Evolutionary conservation across 2,888 invertebrate species (phyloP).

Genomic region (Furcula furcula): DNA sequence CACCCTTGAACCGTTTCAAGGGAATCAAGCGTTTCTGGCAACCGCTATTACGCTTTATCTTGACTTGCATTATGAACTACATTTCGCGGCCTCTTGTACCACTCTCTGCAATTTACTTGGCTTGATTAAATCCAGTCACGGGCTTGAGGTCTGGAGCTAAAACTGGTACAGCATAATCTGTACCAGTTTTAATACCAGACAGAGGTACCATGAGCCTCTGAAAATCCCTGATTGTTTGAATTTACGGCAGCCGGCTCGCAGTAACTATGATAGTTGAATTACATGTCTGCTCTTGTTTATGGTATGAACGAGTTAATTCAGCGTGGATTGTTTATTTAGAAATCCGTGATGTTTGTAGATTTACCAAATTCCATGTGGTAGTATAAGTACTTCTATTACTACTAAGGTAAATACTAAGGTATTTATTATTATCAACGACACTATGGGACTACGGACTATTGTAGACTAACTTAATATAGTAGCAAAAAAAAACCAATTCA

Average conservation of each 20-base stretch:
- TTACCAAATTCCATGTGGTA: conserved; percentile 12
- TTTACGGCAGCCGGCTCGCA: conserved; percentile 9
- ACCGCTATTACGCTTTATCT: conserved; percentile 1
- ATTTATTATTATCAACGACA: no score
- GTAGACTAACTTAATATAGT: no score
- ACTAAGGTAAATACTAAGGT: no score
- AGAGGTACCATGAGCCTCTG: conserved; percentile 7
- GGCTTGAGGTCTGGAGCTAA: conserved; percentile 6
- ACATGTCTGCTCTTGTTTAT: conserved; percentile 12
- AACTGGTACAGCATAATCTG: conserved; percentile 19
- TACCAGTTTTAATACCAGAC: no score
- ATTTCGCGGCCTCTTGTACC: background rate
- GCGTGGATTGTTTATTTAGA: conserved; percentile 8
- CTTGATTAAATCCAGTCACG: conserved; percentile 13
- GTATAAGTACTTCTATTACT: no score
- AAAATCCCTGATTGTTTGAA: conserved; percentile 12
- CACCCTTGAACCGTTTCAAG: conserved; percentile 2
- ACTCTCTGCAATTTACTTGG: conserved; percentile 6
- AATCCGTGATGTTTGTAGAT: conserved; percentile 7
- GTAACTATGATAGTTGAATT: conserved; percentile 12
- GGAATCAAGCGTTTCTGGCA: conserved; percentile 6
- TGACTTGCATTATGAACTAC: background rate
- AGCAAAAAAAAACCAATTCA: no score
- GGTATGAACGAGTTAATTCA: conserved; percentile 14
- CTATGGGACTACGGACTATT: no score